Base-by-base conservation (phyloP, 2,797 vertebrate species). In the Malacoctenus gilli region DNA sequence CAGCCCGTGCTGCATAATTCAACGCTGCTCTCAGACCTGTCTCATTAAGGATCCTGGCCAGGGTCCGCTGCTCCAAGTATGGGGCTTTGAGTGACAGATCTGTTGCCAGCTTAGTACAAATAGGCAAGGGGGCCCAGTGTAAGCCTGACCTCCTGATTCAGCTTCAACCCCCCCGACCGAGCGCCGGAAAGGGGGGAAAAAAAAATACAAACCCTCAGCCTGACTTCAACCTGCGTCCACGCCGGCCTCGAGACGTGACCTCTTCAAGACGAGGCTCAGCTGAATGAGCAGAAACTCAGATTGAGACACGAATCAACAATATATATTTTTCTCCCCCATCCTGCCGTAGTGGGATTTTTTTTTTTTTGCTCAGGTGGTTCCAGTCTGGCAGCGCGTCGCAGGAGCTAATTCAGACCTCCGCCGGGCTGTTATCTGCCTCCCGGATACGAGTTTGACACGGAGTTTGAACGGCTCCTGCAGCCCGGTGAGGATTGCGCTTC, bases 1-100 rank as follows among this genome's bases (percentile, higher is more conserved):
- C 69, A 62, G 83, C 75, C 77, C 69, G 46, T 79, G 78, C 75
- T 86, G 75, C 83, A 86, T 90, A 88, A 91, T 89, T 90, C 84
- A 90, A 61, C 69, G 39, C 47, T 25, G 76, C 81, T 80, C 82
- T 77, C 69, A 79, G 81, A 85, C 77, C 79, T 71, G 85, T 87
- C 87, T 91, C 86, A 84, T 91, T 91, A 89, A 79, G 67, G 75
- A 64, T 57, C 79, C 82, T 85, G 83, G 85, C 83, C 23, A 35
- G 69, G 63, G 71, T 83, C 86, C 61, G 80, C 15, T 36, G 38
- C 68, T 79, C 63, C 12, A 53, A 75, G 59, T 68, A 59, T 50
- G 72, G 77, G 74, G 64, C 68, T 80, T 66, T 85, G 77, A 85
- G 46, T 84, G 81, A 85, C 83, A 79, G 73, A 83, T 84, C 73